Evolutionary conservation across 2,113 vertebrate genomes (phyloP), one percentile per base, ranked within the genome.

Genomic region (Polypterus bichir): DNA sequence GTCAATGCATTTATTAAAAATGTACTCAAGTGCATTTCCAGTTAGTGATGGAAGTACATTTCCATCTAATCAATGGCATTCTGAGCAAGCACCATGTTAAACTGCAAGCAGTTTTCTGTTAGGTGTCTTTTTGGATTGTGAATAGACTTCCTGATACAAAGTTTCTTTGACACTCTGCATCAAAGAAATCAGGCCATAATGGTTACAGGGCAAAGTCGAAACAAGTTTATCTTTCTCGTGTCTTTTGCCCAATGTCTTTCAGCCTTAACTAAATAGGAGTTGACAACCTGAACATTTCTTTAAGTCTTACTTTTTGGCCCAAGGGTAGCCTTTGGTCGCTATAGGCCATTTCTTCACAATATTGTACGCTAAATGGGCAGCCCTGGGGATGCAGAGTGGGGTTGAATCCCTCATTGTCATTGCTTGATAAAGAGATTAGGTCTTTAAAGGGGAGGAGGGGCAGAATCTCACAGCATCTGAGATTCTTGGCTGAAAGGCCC

Each of bases 331-430:
- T 71, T 74, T 82, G 83, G 83, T 86, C 80, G 71, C 73, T 68
- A 71, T 72, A 75, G 79, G 53, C 70, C 80, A 85, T 83, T 81
- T 77, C 59, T 70, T 71, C 75, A 76, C 76, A 82, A 71, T 73
- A 84, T 76, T 62, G 77, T 71, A 69, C 55, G 72, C 69, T 73
- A 79, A 81, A 81, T 71, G 71, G 75, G 75, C 78, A 85, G 78
- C 79, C 70, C 74, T 77, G 70, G 76, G 78, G 75, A 77, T 69
- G 64, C 61, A 69, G 71, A 77, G 75, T 45, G 79, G 74, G 67
- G 74, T 81, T 91, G 87, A 89, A 89, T 89, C 84, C 85, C 65
- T 81, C 87, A 91, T 94, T 94, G 91, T 95, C 75, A 74, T 59
- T 62, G 70, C 74, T 79, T 68, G 84, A 94, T 91, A 92, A 92